Conservation (phyloP, 2,888 invertebrate species). For the Timema podura region DNA sequence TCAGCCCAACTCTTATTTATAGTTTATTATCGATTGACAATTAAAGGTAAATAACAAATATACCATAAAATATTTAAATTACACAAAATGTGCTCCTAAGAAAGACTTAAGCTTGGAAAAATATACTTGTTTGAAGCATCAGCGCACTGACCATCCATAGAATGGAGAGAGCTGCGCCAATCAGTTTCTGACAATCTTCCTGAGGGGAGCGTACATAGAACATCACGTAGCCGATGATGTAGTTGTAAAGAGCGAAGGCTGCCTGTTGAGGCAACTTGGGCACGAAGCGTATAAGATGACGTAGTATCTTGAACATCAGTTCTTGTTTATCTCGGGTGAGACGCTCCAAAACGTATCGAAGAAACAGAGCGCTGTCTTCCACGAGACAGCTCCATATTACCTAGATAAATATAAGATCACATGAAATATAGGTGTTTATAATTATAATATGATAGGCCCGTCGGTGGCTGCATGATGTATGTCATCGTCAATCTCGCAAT, state of each 20-base stretch:
- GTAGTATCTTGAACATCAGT: constrained; percentile 86
- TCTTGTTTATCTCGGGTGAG: constrained; percentile 91
- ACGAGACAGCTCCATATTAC: constrained; percentile 97
- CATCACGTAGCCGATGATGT: constrained; percentile 99
- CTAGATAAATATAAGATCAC: constrained; percentile 44
- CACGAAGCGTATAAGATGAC: constrained; percentile 89
- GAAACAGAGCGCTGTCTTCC: constrained; percentile 93
- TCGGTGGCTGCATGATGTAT: too few species aligned
- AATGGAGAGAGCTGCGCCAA: constrained; percentile 90
- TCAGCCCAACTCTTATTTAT: too few species aligned
- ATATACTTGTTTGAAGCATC: too few species aligned
- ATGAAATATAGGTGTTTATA: too few species aligned
- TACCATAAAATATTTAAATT: too few species aligned
- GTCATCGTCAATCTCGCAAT: too few species aligned
- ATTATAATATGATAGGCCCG: too few species aligned
- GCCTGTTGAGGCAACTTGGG: constrained; percentile 94
- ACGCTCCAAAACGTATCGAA: constrained; percentile 92
- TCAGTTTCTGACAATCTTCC: constrained; percentile 90
- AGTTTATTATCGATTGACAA: too few species aligned
- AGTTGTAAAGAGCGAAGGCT: constrained; percentile 96
- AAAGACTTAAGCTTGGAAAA: too few species aligned
- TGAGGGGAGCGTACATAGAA: constrained; percentile 96
- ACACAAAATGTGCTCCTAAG: too few species aligned
- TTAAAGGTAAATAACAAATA: too few species aligned
- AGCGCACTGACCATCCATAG: constrained; percentile 80